Percentiles rank a stretch among this genome's conserved stretches.
Evolutionary conservation across 2,888 invertebrate species (phyloP).

Genomic region (Nomada lathburiana): DNA sequence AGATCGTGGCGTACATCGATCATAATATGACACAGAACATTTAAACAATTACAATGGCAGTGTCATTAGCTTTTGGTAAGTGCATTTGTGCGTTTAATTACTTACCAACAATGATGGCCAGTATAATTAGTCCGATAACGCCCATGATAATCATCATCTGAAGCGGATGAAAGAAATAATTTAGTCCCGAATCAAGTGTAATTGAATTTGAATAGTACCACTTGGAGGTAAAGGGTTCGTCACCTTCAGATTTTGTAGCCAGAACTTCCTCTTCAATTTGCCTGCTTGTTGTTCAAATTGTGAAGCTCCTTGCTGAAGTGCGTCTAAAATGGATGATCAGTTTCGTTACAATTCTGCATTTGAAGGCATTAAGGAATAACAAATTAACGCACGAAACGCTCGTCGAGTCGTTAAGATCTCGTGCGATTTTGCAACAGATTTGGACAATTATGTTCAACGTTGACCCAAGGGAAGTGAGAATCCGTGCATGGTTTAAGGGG

Average conservation of each 20-base stretch:
- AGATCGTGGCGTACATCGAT: conserved; percentile 77
- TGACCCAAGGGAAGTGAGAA: not conserved
- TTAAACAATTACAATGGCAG: conserved; percentile 62
- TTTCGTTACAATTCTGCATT: not conserved
- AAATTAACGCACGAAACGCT: not conserved
- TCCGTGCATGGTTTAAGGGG: not conserved
- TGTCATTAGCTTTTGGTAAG: conserved; percentile 55
- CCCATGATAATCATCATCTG: conserved; percentile 96
- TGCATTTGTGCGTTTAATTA: conserved; percentile 70
- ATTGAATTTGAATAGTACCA: not conserved
- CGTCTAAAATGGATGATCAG: conserved; percentile 87
- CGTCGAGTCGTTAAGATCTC: too few relatives aligned
- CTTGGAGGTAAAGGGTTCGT: conserved; percentile 14
- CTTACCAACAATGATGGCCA: conserved; percentile 94
- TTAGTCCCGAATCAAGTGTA: not conserved
- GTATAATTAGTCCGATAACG: conserved; percentile 91
- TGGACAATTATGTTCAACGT: not conserved
- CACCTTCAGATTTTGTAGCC: conserved; percentile 98
- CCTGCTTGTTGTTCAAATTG: conserved; percentile 99
- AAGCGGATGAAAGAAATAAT: conserved; percentile 31
- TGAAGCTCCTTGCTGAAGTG: conserved; percentile 96
- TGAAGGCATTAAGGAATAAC: not conserved
- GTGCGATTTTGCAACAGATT: too few relatives aligned
- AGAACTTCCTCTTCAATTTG: conserved; percentile 97
- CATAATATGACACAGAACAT: conserved; percentile 72